These are phyloP conservation scores for Cryptotermes secundus DNA, from an alignment of 1,140 invertebrate species.

Conservation along the genomic window DNA sequence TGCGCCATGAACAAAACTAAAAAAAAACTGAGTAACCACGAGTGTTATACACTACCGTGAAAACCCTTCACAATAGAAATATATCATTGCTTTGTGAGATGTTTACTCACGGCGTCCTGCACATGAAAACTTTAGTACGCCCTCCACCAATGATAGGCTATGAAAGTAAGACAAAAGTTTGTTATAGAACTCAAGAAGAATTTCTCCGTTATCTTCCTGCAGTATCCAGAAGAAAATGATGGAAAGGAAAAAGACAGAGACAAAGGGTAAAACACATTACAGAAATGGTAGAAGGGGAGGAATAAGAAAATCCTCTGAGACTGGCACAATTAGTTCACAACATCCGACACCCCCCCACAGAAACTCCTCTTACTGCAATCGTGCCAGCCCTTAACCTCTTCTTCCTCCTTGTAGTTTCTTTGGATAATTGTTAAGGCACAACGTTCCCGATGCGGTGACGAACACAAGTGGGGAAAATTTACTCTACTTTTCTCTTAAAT, in stretches of 20 bases:
- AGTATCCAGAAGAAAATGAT: neutral
- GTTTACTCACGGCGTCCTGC: neutral
- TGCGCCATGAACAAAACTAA: too few relatives aligned
- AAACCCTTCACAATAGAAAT: too few relatives aligned
- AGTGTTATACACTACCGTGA: too few relatives aligned
- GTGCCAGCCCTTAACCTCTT: neutral
- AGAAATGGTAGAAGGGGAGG: neutral
- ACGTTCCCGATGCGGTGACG: neutral
- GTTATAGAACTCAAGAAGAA: neutral
- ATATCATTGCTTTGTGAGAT: neutral
- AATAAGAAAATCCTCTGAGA: neutral
- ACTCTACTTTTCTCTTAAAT: neutral
- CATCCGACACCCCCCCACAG: neutral
- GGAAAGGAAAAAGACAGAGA: neutral
- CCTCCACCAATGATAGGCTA: neutral
- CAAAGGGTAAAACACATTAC: constrained; percentile 4
- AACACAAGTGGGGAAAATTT: neutral
- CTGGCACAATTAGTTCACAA: constrained; percentile 11
- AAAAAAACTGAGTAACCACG: too few relatives aligned
- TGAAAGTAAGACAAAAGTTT: neutral
- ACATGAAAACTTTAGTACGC: neutral
- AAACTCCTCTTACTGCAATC: neutral
- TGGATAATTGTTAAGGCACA: neutral
- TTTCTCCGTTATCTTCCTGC: constrained; percentile 4
- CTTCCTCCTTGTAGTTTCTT: neutral